phyloP scores from a whole-genome alignment of 2,113 vertebrate species.

The Catharus fuscescens region DNA sequence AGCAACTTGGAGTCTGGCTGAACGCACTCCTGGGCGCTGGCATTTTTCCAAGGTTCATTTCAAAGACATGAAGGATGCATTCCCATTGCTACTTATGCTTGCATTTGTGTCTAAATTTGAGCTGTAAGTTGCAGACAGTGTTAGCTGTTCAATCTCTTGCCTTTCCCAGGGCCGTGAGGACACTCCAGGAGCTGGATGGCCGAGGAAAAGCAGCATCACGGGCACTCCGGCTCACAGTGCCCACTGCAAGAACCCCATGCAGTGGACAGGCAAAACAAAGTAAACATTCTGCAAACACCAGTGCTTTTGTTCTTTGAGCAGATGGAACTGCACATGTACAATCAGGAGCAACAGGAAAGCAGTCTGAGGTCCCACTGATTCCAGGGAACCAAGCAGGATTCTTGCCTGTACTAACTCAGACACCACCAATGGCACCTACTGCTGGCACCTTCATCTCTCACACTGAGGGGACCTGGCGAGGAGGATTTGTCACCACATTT shows the following conservation, averaged over 20 bases:
- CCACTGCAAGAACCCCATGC: not conserved
- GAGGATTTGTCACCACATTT: not conserved
- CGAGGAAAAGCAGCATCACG: not conserved
- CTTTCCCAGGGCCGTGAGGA: not conserved
- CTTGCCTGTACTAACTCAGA: fast-evolving
- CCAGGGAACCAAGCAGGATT: not conserved
- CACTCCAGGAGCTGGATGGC: not conserved
- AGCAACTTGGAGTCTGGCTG: not conserved
- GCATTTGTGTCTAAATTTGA: not conserved
- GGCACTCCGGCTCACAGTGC: fast-evolving
- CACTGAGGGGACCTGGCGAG: fast-evolving
- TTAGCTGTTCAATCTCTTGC: not conserved
- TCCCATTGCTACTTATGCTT: not conserved
- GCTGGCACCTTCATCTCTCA: fast-evolving
- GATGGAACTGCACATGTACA: not conserved
- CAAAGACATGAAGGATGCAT: not conserved
- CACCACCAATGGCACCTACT: not conserved
- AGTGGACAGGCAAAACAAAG: not conserved
- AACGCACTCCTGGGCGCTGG: not conserved
- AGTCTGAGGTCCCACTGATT: not conserved
- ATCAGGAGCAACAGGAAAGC: not conserved
- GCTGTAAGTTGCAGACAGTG: not conserved
- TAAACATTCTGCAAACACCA: not conserved
- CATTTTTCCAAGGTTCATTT: not conserved
- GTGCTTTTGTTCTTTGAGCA: not conserved